Evolutionary conservation across 2,888 invertebrate species (phyloP).

Genomic region (Eupithecia tripunctaria): DNA sequence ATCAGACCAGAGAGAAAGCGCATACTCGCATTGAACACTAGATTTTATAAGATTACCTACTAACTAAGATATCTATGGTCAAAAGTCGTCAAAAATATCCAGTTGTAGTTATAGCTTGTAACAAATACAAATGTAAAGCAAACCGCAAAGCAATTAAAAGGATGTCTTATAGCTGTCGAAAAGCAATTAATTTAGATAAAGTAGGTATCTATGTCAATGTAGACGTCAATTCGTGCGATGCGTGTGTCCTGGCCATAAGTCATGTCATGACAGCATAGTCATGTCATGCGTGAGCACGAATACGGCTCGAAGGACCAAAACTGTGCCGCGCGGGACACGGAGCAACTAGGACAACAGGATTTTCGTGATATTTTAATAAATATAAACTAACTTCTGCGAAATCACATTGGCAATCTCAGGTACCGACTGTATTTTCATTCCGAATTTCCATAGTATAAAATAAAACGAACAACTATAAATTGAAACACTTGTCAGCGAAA

Average conservation of each 20-base stretch:
- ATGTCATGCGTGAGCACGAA: constrained; percentile 10
- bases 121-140: too few relatives aligned
- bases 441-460: not conserved
- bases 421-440: not conserved
- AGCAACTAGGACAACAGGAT: constrained; percentile 3
- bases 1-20: not conserved
- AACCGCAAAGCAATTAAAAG: not conserved
- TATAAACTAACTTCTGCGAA: not conserved
- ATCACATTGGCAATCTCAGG: too few relatives aligned
- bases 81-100: not conserved
- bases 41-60: too few relatives aligned
- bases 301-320: constrained; percentile 9
- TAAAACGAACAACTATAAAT: not conserved
- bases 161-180: not conserved
- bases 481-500: not conserved
- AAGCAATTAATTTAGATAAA: not conserved
- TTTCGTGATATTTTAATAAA: constrained; percentile 3
- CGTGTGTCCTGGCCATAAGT: constrained; percentile 28
- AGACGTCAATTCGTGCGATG: constrained; percentile 18
- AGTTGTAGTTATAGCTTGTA: not conserved
- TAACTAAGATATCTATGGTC: not conserved
- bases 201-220: constrained; percentile 25
- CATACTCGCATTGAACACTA: not conserved
- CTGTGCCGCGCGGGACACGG: constrained; percentile 1
- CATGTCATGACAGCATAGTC: constrained; percentile 18